A percentile compares a stretch with the other conserved stretches of the same genome.
phyloP scores from a whole-genome alignment of 2,113 vertebrate species.

The Thamnaconus septentrionalis region DNA sequence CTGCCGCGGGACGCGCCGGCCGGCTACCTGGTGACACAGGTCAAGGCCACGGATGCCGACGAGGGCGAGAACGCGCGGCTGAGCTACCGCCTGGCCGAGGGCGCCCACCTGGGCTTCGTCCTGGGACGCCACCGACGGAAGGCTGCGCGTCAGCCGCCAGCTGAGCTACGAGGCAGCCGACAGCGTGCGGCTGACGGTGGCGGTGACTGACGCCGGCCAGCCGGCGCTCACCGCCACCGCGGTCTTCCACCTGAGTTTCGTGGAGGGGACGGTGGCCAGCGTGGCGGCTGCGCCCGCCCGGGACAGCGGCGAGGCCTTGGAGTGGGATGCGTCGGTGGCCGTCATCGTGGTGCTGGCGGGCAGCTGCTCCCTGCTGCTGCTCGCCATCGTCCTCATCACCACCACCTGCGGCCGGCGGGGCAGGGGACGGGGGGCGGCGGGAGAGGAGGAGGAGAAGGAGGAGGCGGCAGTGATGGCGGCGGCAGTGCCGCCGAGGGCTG shows the following conservation, averaged over 20 bases:
- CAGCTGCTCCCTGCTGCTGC: conserved; percentile 90
- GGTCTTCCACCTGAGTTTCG: conserved; percentile 84
- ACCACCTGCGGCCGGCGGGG: conserved; percentile 89
- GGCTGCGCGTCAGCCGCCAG: conserved; percentile 83
- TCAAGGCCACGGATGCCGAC: conserved; percentile 89
- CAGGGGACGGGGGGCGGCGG: conserved; percentile 80
- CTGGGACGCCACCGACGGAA: conserved; percentile 85
- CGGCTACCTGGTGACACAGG: conserved; percentile 84
- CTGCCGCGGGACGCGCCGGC: conserved; percentile 85
- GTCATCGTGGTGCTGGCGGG: conserved; percentile 91
- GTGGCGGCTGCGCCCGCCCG: conserved; percentile 74
- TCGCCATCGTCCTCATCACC: conserved; percentile 91
- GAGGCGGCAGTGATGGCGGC: conserved; percentile 58
- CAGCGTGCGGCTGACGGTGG: conserved; percentile 80
- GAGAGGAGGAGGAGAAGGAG: conserved; percentile 57
- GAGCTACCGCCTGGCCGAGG: conserved; percentile 83
- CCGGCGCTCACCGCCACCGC: conserved; percentile 85
- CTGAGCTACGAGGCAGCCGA: conserved; percentile 84
- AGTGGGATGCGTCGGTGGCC: conserved; percentile 89
- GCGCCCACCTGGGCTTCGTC: conserved; percentile 82
- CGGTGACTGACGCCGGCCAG: conserved; percentile 84
- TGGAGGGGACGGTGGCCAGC: conserved; percentile 76
- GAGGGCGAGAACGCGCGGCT: conserved; percentile 87
- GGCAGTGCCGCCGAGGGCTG: conserved; percentile 18
- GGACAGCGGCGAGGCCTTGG: conserved; percentile 69